Base-by-base conservation (phyloP, 1,140 invertebrate genomes). In the Drosophila murphyi region DNA sequence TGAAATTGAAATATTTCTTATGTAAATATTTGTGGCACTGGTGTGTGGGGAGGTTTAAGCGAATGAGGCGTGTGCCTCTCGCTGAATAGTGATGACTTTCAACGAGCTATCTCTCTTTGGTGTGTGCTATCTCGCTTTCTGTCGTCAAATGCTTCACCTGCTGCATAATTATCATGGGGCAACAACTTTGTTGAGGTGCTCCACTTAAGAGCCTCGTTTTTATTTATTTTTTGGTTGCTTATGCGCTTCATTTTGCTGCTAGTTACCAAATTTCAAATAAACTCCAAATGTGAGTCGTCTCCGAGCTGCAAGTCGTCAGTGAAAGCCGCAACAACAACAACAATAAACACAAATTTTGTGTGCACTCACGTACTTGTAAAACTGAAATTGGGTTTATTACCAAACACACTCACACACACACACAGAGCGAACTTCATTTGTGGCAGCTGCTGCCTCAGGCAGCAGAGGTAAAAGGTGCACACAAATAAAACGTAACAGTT, bases 191-290 rank as follows among this genome's bases (percentile, higher is more conserved):
- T 67, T 76, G 60, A 80, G 80, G 64, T 85, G 81, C 77, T 78
- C 63, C 65, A 85, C 81, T 74, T 74, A 56, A 57, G 67, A 64
- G 61, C 52, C 28, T 54, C 35, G 12, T 48, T n/a, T 59, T 43
- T 51, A 45, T 12, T 56, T 62, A 47, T 59, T 10, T 34, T 52
- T 68, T 57, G 20, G 20, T 20, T 20, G 20, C 20, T 60, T 57
- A 67, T 60, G 62, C 48, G 76, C 68, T 68, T 74, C 65, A 70
- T 74, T 74, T 70, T 57, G 63, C 32, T 48, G 43, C 68, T 41
- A 55, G 72, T 72, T 88, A 83, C 85, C 85, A 77, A 87, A 83
- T 83, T 87, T 80, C 65, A 72, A 88, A 87, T 79, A 76, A 88
- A 87, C 80, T 79, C 76, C 32, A 37, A 60, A 48, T 20, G 61